Conservation (phyloP, 1,140 invertebrate genomes). For the Lethocerus indicus region DNA sequence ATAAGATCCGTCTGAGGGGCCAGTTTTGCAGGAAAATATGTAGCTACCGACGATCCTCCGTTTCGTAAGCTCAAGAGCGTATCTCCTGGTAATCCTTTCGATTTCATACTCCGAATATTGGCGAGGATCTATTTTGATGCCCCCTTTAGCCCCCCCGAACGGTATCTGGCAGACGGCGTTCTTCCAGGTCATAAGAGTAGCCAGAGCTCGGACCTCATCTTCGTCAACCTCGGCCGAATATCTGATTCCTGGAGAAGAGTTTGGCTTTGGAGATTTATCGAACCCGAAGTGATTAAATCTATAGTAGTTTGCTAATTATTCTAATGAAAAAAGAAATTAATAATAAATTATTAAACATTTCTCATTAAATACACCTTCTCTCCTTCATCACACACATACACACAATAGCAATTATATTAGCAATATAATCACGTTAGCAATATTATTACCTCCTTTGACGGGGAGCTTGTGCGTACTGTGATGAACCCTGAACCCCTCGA, state of each 20-base stretch:
- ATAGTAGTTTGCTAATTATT: not conserved
- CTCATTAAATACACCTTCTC: conserved; percentile 15
- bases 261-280: not conserved
- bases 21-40: not conserved
- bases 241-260: conserved; percentile 36
- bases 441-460: conserved; percentile 52
- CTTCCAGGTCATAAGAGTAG: conserved; percentile 73
- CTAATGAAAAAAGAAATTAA: not conserved
- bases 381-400: conserved; percentile 16
- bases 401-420: not conserved
- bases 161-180: conserved; percentile 67
- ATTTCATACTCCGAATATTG: conserved; percentile 60
- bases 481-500: conserved; percentile 66
- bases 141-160: conserved; percentile 67
- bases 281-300: too few relatives aligned
- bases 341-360: not conserved
- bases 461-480: conserved; percentile 67
- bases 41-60: conserved; percentile 59
- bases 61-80: conserved; percentile 71
- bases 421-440: not conserved
- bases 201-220: conserved; percentile 68
- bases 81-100: conserved; percentile 72
- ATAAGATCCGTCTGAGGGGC: not conserved
- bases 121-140: conserved; percentile 67
- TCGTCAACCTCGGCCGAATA: conserved; percentile 50